Evolutionary conservation across 2,888 invertebrate species (phyloP), one percentile per base, ranked within the genome.

Genomic region (Caenorhabditis wallacei): DNA sequence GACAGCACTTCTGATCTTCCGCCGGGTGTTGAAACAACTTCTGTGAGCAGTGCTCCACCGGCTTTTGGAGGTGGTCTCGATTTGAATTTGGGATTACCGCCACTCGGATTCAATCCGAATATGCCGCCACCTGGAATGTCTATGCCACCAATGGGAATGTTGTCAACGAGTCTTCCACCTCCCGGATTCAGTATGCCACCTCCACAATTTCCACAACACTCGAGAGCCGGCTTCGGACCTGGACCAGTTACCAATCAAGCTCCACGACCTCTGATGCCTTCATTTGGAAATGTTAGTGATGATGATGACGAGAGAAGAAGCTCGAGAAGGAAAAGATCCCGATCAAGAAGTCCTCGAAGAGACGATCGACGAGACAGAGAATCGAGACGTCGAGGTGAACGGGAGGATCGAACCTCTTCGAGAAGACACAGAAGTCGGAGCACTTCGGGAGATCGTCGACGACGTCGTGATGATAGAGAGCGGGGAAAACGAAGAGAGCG

Each of bases 91-190:
- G 66, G 64, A 2, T 37, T 82, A 7, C 82, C 84, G 4, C 83
- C 85, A 16, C 83, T 80, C 10, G 84, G 80, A 30, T 85, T 87
- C 74, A 87, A 87, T 66, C 85, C 84, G 8, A 59, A 75, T 24
- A 48, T 87, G 63, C 87, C 87, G 0, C 87, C 87, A 8, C 87
- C 81, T 24, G 71, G 64, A 22, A 78, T 82, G 30, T 5, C 3
- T 30, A 30, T 30, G 53, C 66, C 68, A 8, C 61, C 64, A 10
- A 46, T 82, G 43, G 80, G 80, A 24, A 30, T 82, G 26, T 64
- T 80, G 53, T 35, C 69, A n/a, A 70, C 80, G 24, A 68, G 57
- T 22, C 35, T 84, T 18, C 76, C 80, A 5, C 74, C 83, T 16
- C 82, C 84, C 0, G 75, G 70, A 16, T 82, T 82, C 71, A 54